These are phyloP conservation scores for Melanargia galathea DNA, from an alignment of 2,888 invertebrate species.

Conservation along the genomic window DNA sequence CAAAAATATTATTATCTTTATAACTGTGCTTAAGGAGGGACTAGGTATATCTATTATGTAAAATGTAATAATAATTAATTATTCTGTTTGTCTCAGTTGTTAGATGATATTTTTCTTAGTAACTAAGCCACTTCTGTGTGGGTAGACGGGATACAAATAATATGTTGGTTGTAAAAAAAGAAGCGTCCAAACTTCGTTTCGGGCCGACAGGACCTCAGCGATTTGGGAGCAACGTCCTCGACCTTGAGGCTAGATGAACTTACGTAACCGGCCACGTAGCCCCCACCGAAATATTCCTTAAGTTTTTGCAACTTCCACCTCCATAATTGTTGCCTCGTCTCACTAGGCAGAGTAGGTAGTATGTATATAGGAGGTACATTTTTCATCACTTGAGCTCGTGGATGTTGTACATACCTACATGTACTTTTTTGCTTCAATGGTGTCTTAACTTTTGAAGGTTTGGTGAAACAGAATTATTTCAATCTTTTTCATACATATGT, in stretches of 20 bases:
- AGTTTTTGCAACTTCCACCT: conserved; percentile 73
- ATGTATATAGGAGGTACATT: conserved; percentile 29
- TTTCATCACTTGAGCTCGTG: conserved; percentile 1
- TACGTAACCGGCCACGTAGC: conserved; percentile 75
- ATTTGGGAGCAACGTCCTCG: conserved; percentile 81
- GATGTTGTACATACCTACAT: conserved; percentile 3
- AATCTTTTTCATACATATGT: neutral
- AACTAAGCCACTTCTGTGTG: conserved; percentile 24
- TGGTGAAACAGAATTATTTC: neutral
- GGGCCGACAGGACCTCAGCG: conserved; percentile 74
- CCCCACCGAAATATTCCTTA: conserved; percentile 73
- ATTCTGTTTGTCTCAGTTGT: neutral
- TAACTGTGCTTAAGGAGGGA: neutral
- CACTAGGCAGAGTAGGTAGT: conserved; percentile 26
- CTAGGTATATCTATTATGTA: neutral
- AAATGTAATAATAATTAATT: too few relatives aligned
- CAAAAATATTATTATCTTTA: neutral
- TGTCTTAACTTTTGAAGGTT: conserved; percentile 10
- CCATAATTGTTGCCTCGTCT: conserved; percentile 47
- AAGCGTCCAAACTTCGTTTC: conserved; percentile 65
- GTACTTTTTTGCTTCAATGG: conserved; percentile 16
- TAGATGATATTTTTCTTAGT: neutral
- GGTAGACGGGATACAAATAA: conserved; percentile 38
- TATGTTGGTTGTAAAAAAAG: conserved; percentile 54
- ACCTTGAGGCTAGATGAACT: conserved; percentile 82